Evolutionary conservation across 2,888 invertebrate species (phyloP).

Genomic region (Pristionchus japonicus): DNA sequence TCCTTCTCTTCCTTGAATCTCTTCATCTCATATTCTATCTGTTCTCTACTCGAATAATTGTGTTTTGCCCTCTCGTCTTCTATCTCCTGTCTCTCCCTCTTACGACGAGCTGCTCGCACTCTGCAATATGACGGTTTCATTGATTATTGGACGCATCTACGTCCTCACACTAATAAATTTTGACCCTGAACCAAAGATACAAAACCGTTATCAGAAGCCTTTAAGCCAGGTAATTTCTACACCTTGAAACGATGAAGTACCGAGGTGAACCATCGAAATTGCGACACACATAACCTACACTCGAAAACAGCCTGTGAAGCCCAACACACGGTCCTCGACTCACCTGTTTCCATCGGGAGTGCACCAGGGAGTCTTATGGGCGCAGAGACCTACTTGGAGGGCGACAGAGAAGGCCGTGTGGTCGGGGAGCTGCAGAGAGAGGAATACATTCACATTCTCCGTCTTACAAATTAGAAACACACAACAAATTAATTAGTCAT

Average conservation of each 20-base stretch:
- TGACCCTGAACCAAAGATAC: no score
- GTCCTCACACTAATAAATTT: no score
- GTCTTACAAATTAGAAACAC: no score
- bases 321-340: no score
- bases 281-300: no score
- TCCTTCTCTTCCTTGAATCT: conserved; percentile 75
- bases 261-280: no score
- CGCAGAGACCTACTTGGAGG: conserved; percentile 92
- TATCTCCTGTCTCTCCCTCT: background rate
- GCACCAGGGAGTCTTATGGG: conserved; percentile 88
- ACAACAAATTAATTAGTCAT: no score
- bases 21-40: conserved; percentile 80
- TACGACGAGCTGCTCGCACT: background rate
- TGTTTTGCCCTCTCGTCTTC: background rate
- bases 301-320: no score
- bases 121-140: background rate
- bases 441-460: no score
- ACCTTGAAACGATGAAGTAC: background rate
- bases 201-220: no score
- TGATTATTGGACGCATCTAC: no score
- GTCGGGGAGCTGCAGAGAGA: conserved; percentile 81
- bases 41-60: conserved; percentile 66
- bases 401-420: conserved; percentile 92
- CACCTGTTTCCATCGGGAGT: conserved; percentile 24
- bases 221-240: no score